phyloP scores from a whole-genome alignment of 2,888 invertebrate species.

The Agrilus mali region DNA sequence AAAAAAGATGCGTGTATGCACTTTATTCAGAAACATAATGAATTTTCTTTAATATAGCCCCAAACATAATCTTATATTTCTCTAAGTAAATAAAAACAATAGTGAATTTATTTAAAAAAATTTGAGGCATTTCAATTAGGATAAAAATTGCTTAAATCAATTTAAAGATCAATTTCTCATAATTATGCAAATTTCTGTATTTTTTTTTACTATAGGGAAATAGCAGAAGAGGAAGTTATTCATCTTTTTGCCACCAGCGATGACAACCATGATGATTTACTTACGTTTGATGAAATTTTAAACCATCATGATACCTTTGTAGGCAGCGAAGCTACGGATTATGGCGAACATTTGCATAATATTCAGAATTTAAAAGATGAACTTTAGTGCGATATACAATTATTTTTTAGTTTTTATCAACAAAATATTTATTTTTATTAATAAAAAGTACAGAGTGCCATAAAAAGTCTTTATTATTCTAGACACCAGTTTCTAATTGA shows the following conservation, averaged over 20 bases:
- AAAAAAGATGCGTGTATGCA: no score
- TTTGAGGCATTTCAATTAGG: no score
- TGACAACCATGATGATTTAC: conserved; percentile 66
- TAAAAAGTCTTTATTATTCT: not conserved
- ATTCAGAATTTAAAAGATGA: conserved; percentile 71
- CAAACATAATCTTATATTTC: no score
- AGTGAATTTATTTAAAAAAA: no score
- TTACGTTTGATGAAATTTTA: conserved; percentile 71
- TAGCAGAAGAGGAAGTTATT: conserved; percentile 79
- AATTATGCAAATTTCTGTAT: no score
- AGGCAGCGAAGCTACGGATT: conserved; percentile 84
- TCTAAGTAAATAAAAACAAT: no score
- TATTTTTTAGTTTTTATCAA: not conserved
- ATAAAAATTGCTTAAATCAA: no score
- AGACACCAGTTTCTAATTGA: not conserved
- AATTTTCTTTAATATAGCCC: no score
- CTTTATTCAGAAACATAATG: no score
- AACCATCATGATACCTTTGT: conserved; percentile 81
- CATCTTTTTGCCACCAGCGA: conserved; percentile 82
- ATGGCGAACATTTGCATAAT: conserved; percentile 72
- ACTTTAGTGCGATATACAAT: conserved; percentile 34
- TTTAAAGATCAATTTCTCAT: no score
- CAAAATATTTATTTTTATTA: not conserved
- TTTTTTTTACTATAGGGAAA: conserved; percentile 45
- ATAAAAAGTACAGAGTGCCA: not conserved